Evolutionary conservation across 2,113 vertebrate genomes (phyloP).

Genomic region (Galbula dea): DNA sequence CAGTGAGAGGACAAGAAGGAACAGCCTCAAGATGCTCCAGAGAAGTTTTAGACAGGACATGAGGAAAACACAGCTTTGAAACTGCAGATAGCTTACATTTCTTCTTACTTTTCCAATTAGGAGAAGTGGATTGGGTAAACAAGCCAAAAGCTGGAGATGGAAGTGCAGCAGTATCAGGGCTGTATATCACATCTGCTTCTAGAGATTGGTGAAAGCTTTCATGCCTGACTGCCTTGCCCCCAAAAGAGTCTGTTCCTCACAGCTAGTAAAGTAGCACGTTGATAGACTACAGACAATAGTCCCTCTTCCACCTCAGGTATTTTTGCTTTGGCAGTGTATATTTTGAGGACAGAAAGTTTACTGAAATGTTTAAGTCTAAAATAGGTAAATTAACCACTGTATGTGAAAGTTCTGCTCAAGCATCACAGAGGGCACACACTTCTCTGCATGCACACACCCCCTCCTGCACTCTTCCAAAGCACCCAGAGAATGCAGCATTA

Average conservation of each 20-base stretch:
- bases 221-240: not conserved
- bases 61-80: not conserved
- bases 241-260: not conserved
- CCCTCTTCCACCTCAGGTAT: not conserved
- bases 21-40: no score
- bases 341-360: not conserved
- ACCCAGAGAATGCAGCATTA: not conserved
- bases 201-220: not conserved
- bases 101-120: not conserved
- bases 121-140: not conserved
- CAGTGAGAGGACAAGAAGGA: no score
- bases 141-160: not conserved
- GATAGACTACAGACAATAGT: not conserved
- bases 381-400: not conserved
- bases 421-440: not conserved
- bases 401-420: not conserved
- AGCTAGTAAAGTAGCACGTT: not conserved
- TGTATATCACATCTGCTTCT: not conserved
- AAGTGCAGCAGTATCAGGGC: not conserved
- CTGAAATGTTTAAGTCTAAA: not conserved
- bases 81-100: not conserved
- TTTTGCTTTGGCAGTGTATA: not conserved
- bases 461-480: not conserved
- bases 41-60: no score
- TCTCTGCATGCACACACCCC: fast-evolving